Evolutionary conservation across 2,888 invertebrate species (phyloP), one percentile per base, ranked within the genome.

Genomic region (Himalopsyche anomala): DNA sequence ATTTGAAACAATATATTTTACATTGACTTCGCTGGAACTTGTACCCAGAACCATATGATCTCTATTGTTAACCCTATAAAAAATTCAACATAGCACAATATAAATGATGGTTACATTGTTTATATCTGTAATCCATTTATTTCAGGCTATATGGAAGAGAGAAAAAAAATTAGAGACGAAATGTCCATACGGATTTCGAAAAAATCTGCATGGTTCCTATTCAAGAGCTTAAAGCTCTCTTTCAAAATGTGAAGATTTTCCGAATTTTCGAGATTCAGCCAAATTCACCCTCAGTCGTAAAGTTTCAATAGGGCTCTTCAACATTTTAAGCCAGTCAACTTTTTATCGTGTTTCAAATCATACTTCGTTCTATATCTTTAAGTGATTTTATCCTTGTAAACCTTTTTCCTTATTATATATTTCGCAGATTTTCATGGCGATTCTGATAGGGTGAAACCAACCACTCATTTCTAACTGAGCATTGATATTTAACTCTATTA

Each of bases 271-370:
- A 62, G 62, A 62, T 62, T 62, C 62, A 62, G 62, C 62, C 62
- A 62, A 62, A 62, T 19, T 62, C 62, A 62, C 62, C 62, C 62
- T 19, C 11, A n/a, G 19, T 62, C 62, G 62, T 62, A 62, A 62
- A 62, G 62, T 62, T 62, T 28, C 62, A 62, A 62, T 62, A 62
- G 62, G 62, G 62, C n/a, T 62, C 62, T 19, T 62, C 62, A 62
- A 62, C 62, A 62, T n/a, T 62, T 62, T 62, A n/a, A 62, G n/a
- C 62, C 62, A 62, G 62, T 62, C 62, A 62, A 62, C 62, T 62
- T 62, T 62, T 62, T 62, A 62, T 28, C 62, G 19, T 62, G 62
- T 62, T 62, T 62, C 28, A 62, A 62, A 62, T 28, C 62, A 62
- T 62, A 62, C 62, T 62, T 62, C 8, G 28, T n/a, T 28, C 62